Evolutionary conservation across 2,888 invertebrate genomes (phyloP).

Genomic region (Drosophila mettleri): DNA sequence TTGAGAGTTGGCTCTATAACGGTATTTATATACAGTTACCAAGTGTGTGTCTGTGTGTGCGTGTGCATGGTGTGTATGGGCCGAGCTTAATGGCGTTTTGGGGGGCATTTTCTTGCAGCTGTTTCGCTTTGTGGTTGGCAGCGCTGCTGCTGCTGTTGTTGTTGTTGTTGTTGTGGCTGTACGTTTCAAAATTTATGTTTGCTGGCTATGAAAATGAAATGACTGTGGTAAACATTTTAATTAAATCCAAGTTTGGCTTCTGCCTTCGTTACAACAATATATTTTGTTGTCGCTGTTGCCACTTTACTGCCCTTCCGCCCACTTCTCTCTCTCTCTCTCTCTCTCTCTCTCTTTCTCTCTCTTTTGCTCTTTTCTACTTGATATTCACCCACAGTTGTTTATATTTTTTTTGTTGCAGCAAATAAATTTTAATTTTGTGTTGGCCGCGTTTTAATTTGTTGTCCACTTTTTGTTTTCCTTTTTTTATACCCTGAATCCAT

Average conservation of each 20-base stretch:
- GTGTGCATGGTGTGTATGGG: constrained; percentile 31
- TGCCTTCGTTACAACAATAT: constrained; percentile 80
- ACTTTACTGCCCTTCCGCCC: constrained; percentile 25
- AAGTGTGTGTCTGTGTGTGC: constrained; percentile 11
- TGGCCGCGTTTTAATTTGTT: constrained; percentile 80
- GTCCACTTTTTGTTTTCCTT: constrained; percentile 50
- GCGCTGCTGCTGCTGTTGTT: constrained; percentile 25
- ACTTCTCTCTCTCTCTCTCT: constrained; percentile 4
- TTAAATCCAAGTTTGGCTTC: constrained; percentile 81
- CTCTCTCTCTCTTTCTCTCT: neutral
- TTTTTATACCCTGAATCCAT: too few species aligned
- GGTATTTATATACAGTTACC: constrained; percentile 44
- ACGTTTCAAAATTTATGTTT: constrained; percentile 79
- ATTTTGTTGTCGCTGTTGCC: constrained; percentile 62
- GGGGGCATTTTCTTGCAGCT: constrained; percentile 79
- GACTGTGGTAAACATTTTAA: constrained; percentile 80
- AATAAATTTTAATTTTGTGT: constrained; percentile 80
- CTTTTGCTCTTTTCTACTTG: constrained; percentile 28
- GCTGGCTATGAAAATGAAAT: constrained; percentile 80
- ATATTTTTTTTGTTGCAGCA: constrained; percentile 50
- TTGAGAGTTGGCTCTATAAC: constrained; percentile 45
- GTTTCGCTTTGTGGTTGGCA: constrained; percentile 75
- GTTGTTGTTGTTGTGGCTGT: constrained; percentile 49
- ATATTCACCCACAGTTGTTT: constrained; percentile 16
- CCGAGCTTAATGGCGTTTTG: constrained; percentile 76